Base-by-base conservation (phyloP, 2,113 vertebrate genomes). In the Prunella himalayana region DNA sequence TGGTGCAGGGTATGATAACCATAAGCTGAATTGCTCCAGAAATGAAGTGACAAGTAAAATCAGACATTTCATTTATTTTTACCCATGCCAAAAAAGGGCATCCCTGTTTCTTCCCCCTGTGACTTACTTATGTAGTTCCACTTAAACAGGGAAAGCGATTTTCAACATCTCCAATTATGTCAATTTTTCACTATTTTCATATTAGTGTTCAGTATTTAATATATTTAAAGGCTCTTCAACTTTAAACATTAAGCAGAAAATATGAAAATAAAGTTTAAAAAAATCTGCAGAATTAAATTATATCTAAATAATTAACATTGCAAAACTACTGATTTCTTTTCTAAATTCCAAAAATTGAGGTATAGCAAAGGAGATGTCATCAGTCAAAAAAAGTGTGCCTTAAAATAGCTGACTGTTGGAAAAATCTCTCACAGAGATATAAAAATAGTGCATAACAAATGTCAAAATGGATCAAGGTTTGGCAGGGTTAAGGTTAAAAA, bases 401-500 rank as follows among this genome's bases (percentile, higher is more conserved):
- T 97, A 98, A 98, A 98, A 98, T 97, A 98, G 98, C 98, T 98
- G 98, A 98, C 98, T 98, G 98, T 97, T 98, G 98, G 98, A 97
- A 98, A 98, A 98, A 98, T 98, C 97, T 98, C 97, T 98, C 96
- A 97, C 96, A 98, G 98, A 96, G 98, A 98, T 98, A 98, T 98
- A 98, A 98, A 97, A 98, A 98, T 99, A 99, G 99, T 99, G 99
- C 99, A 99, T 99, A 98, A 99, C 98, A 98, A 98, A 98, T 98
- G 98, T 97, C 98, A 98, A 98, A 98, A 98, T 98, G 97, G 97
- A 98, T 98, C 98, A 98, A 98, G 98, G 97, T 98, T 97, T 98
- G 98, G 98, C 97, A 98, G 98, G 98, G 98, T 95, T 97, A 98
- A 98, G 97, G 98, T 97, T 98, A 98, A 97, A 98, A 98, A 98